Evolutionary conservation across 2,888 invertebrate genomes (phyloP).

Genomic region (Heterodera filipjevi): DNA sequence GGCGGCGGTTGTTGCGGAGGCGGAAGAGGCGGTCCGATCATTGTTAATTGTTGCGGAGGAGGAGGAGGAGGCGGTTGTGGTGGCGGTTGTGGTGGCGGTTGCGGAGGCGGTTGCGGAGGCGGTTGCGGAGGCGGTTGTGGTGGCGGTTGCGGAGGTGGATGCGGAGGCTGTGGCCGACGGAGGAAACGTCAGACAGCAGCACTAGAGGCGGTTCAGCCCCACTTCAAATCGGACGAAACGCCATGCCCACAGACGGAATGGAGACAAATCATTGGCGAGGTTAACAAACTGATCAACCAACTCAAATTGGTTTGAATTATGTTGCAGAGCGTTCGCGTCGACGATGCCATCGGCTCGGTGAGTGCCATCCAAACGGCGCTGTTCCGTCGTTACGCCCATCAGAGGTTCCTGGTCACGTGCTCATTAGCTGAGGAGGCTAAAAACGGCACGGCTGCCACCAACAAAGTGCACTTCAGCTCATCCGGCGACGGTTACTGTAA

Average conservation of each 20-base stretch:
- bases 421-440: constrained; percentile 22
- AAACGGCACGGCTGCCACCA: constrained; percentile 8
- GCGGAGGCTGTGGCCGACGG: no score
- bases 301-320: background rate
- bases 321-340: background rate
- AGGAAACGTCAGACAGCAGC: constrained; percentile 6
- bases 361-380: constrained; percentile 33
- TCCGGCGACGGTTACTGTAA: constrained; percentile 35
- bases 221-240: constrained; percentile 25
- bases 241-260: constrained; percentile 33
- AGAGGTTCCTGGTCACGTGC: constrained; percentile 32
- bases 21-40: constrained; percentile 25
- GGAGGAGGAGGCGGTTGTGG: constrained; percentile 32
- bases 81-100: constrained; percentile 24
- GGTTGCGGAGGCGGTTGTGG: constrained; percentile 30
- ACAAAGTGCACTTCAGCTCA: constrained; percentile 29
- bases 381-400: constrained; percentile 25
- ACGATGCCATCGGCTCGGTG: constrained; percentile 24
- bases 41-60: background rate
- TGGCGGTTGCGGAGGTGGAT: constrained; percentile 24
- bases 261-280: constrained; percentile 31
- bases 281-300: constrained; percentile 1
- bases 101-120: constrained; percentile 15
- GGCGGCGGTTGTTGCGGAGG: constrained; percentile 31
- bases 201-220: constrained; percentile 26